Conservation (phyloP, 2,888 invertebrate species). For the Exocentrus adspersus region DNA sequence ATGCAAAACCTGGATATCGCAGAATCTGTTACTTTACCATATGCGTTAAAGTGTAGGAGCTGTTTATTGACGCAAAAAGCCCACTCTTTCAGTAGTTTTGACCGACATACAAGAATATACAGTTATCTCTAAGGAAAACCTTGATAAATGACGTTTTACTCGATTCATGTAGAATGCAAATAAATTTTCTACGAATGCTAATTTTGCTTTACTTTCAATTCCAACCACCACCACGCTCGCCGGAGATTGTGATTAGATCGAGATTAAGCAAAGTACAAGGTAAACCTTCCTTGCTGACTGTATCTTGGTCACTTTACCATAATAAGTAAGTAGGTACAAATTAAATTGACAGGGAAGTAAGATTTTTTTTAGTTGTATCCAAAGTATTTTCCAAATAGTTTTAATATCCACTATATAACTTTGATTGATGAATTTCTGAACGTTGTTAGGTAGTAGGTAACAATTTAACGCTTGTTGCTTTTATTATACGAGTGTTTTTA, state of each 20-base stretch:
- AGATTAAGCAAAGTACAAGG: constrained; percentile 22
- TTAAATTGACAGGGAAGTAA: too few species aligned
- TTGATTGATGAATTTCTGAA: too few species aligned
- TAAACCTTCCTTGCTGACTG: constrained; percentile 7
- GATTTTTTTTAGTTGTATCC: too few species aligned
- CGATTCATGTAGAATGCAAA: constrained; percentile 11
- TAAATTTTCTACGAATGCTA: constrained; percentile 19
- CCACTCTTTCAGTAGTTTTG: not conserved
- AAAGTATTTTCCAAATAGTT: too few species aligned
- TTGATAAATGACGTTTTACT: constrained; percentile 6
- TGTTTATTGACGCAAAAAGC: not conserved
- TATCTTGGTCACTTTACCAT: too few species aligned
- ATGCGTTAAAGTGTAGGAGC: not conserved
- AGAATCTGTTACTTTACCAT: constrained; percentile 14
- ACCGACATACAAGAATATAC: not conserved
- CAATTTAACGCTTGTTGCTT: too few species aligned
- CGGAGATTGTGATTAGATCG: constrained; percentile 17
- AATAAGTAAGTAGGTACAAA: too few species aligned
- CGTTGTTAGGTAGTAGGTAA: too few species aligned
- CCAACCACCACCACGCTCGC: not conserved
- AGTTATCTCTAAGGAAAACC: constrained; percentile 8
- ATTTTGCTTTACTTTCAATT: constrained; percentile 24
- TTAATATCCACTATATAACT: too few species aligned
- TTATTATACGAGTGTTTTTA: too few species aligned
- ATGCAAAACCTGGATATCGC: not conserved